Conservation (phyloP, 2,888 invertebrate species). For the Troilus luridus region DNA sequence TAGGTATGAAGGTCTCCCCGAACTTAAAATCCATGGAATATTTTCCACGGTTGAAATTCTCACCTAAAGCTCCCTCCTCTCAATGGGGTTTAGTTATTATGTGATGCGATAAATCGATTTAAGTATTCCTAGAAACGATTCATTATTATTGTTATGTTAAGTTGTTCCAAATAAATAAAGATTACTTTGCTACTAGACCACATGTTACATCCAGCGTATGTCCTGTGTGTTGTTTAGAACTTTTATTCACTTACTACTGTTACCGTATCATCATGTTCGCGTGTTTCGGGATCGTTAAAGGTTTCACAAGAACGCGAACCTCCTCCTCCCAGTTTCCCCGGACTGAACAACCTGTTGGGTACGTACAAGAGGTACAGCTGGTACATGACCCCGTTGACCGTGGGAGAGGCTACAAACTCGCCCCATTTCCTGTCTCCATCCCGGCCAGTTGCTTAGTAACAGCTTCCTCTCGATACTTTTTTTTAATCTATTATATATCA, state of each 20-base stretch:
- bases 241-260: not conserved
- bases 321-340: not conserved
- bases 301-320: not conserved
- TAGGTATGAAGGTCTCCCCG: not conserved
- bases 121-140: too few relatives aligned
- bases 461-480: not conserved
- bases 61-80: not conserved
- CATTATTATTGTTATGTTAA: too few relatives aligned
- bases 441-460: not conserved
- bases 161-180: too few relatives aligned
- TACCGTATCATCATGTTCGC: not conserved
- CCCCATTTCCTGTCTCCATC: not conserved
- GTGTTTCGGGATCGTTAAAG: not conserved
- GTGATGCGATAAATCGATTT: not conserved
- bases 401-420: constrained; percentile 26
- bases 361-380: not conserved
- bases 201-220: not conserved
- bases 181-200: not conserved
- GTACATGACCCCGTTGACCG: not conserved
- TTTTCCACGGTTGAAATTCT: not conserved
- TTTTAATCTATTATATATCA: not conserved
- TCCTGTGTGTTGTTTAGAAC: not conserved
- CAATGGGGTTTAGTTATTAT: not conserved
- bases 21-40: not conserved
- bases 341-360: not conserved